Evolutionary conservation across 2,113 vertebrate genomes (phyloP).

Genomic region (Corydoras sp.): DNA sequence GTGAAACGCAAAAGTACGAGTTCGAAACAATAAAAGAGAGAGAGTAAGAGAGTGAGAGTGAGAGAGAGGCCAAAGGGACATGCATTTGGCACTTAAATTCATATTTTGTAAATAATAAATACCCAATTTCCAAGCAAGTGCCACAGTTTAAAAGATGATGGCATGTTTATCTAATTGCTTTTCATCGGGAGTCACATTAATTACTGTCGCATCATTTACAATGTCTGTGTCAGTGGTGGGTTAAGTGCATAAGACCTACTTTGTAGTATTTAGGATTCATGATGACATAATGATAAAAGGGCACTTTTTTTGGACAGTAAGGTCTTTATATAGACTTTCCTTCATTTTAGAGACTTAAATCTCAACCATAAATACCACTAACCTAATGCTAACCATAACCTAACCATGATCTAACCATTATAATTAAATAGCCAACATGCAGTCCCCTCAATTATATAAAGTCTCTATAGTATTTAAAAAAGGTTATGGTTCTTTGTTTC

Average conservation of each 20-base stretch:
- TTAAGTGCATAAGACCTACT: background rate
- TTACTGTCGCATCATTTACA: slow-evolving; percentile 26
- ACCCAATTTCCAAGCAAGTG: slow-evolving; percentile 6
- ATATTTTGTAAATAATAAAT: slow-evolving; percentile 24
- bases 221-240: slow-evolving; percentile 16
- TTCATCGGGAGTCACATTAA: slow-evolving; percentile 26
- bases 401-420: too few species aligned
- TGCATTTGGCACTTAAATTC: slow-evolving; percentile 39
- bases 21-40: background rate
- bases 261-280: too few species aligned
- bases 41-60: slow-evolving; percentile 26
- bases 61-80: slow-evolving; percentile 10
- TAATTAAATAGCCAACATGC: too few species aligned
- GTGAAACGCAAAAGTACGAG: slow-evolving; percentile 21
- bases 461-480: too few species aligned
- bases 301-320: too few species aligned
- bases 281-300: too few species aligned
- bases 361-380: too few species aligned
- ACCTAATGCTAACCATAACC: too few species aligned
- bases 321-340: too few species aligned
- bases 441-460: too few species aligned
- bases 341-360: too few species aligned
- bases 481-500: too few species aligned
- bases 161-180: slow-evolving; percentile 25
- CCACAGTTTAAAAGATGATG: slow-evolving; percentile 30